These are phyloP conservation scores for Synergus gifuensis DNA, from an alignment of 2,888 invertebrate genomes.

Conservation along the genomic window DNA sequence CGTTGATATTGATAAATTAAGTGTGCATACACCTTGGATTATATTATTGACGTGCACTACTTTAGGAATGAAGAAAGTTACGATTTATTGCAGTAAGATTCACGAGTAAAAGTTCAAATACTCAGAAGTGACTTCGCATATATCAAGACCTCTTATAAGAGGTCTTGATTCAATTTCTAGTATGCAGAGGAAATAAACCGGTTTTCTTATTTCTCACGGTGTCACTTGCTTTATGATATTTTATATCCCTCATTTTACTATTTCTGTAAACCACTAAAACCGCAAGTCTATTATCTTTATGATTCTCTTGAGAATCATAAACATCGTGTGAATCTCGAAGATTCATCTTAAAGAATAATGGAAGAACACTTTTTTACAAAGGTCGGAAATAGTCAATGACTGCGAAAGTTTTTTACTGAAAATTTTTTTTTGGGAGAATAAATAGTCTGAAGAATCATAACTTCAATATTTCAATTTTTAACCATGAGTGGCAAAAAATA, in stretches of 20 bases:
- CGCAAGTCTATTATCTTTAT: not conserved
- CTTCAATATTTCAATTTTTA: no score
- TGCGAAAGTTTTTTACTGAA: no score
- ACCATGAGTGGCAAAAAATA: not conserved
- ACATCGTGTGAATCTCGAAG: not conserved
- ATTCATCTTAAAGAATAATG: not conserved
- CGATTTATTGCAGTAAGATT: conserved; percentile 35
- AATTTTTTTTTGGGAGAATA: no score
- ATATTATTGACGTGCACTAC: not conserved
- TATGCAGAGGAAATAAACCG: conserved; percentile 24
- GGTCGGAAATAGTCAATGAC: no score
- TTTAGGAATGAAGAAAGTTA: conserved; percentile 19
- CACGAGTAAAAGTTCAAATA: conserved; percentile 36
- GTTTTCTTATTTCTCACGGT: conserved; percentile 36
- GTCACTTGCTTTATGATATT: not conserved
- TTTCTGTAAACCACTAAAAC: conserved; percentile 3
- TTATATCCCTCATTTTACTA: not conserved
- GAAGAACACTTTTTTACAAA: not conserved
- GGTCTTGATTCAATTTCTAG: not conserved
- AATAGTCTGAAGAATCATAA: no score
- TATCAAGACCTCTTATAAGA: no score
- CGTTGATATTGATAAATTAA: not conserved
- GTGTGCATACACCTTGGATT: not conserved
- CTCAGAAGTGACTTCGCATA: not conserved
- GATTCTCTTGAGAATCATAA: not conserved